Evolutionary conservation across 2,888 invertebrate genomes (phyloP).

Genomic region (Mesorhabditis spiculigera): DNA sequence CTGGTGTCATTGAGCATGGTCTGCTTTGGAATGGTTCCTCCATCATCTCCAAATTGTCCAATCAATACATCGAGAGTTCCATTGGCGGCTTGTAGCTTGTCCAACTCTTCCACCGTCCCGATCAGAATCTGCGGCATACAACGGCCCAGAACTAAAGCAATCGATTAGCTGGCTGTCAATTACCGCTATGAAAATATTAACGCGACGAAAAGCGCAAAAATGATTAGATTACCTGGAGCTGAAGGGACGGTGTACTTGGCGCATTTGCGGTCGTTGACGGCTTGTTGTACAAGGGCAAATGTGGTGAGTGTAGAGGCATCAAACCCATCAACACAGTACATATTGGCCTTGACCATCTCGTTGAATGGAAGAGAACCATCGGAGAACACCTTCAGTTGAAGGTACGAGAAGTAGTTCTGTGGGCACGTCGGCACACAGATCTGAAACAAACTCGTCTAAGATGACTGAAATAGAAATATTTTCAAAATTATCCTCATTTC

Average conservation of each 20-base stretch:
- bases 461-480: no score
- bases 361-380: neutral
- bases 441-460: slow-evolving; percentile 20
- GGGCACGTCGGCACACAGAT: slow-evolving; percentile 54
- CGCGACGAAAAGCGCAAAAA: neutral
- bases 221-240: slow-evolving; percentile 34
- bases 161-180: neutral
- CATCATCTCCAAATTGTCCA: slow-evolving; percentile 28
- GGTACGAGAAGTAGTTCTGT: slow-evolving; percentile 43
- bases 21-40: slow-evolving; percentile 23
- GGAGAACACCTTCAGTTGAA: slow-evolving; percentile 29
- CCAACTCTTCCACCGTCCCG: slow-evolving; percentile 37
- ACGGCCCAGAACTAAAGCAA: slow-evolving; percentile 43
- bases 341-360: slow-evolving; percentile 21
- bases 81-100: slow-evolving; percentile 23
- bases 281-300: slow-evolving; percentile 30
- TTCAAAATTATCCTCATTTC: no score
- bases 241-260: slow-evolving; percentile 50
- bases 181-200: neutral
- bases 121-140: slow-evolving; percentile 51
- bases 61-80: slow-evolving; percentile 23
- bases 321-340: slow-evolving; percentile 40
- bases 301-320: slow-evolving; percentile 34
- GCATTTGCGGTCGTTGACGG: slow-evolving; percentile 40
- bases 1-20: slow-evolving; percentile 18